These are phyloP conservation scores for Xanthorhoe designata DNA, from an alignment of 2,888 invertebrate genomes.

Conservation along the genomic window DNA sequence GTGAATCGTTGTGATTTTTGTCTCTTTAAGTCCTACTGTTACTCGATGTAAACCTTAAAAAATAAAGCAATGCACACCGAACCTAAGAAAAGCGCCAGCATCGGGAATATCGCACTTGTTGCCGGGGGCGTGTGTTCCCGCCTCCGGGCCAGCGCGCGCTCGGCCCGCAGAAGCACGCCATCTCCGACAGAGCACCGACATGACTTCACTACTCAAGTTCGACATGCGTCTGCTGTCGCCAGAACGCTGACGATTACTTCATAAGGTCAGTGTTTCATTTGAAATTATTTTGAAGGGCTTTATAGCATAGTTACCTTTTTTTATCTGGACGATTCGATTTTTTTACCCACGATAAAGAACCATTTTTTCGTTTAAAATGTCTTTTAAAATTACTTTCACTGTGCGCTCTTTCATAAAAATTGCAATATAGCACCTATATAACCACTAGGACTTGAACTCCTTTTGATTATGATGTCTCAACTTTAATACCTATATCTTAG, in stretches of 20 bases:
- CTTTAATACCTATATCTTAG: too few relatives aligned
- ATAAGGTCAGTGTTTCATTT: constrained; percentile 65
- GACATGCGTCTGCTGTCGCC: constrained; percentile 81
- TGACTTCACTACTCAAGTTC: constrained; percentile 77
- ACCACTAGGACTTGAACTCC: too few relatives aligned
- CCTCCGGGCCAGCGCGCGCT: constrained; percentile 34
- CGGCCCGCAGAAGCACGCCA: constrained; percentile 9
- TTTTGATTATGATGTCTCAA: too few relatives aligned
- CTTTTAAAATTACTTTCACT: too few relatives aligned
- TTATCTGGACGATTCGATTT: too few relatives aligned
- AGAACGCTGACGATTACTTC: constrained; percentile 85
- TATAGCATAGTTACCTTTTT: neutral
- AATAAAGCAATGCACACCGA: constrained; percentile 21
- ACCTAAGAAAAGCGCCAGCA: constrained; percentile 25
- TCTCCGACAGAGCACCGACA: constrained; percentile 45
- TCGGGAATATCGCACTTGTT: constrained; percentile 66
- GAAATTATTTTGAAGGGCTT: neutral
- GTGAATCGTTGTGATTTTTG: too few relatives aligned
- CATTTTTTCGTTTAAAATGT: too few relatives aligned
- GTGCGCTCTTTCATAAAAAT: too few relatives aligned
- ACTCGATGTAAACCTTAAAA: too few relatives aligned
- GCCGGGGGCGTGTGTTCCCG: constrained; percentile 65
- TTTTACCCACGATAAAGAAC: too few relatives aligned
- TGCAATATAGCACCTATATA: too few relatives aligned
- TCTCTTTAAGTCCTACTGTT: too few relatives aligned